Percentiles rank a stretch among this genome's conserved stretches.
Evolutionary conservation across 2,888 invertebrate genomes (phyloP).

Genomic region (Heterodera filipjevi): DNA sequence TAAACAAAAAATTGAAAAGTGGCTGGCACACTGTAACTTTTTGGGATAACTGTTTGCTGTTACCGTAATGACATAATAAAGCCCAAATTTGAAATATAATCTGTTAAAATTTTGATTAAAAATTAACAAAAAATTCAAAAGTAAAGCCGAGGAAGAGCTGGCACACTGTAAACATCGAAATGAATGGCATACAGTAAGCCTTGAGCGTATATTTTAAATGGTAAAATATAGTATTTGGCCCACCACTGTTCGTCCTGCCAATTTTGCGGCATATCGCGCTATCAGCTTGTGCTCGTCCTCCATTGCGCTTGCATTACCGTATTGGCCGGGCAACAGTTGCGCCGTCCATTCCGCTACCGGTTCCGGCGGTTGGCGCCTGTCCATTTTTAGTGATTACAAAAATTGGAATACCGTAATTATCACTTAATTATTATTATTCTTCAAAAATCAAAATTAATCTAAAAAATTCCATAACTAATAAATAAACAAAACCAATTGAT

Average conservation of each 20-base stretch:
- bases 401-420: background rate
- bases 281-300: slow-evolving; percentile 76
- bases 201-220: too few species aligned
- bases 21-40: background rate
- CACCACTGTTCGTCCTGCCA: slow-evolving; percentile 75
- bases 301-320: slow-evolving; percentile 53
- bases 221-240: slow-evolving; percentile 28
- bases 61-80: too few species aligned
- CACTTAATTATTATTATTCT: background rate
- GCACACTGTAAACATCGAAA: background rate
- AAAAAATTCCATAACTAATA: too few species aligned
- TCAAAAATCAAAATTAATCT: too few species aligned
- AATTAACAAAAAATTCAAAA: too few species aligned
- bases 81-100: too few species aligned
- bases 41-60: too few species aligned
- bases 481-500: too few species aligned
- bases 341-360: slow-evolving; percentile 48
- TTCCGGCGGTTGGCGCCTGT: slow-evolving; percentile 34
- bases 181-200: slow-evolving; percentile 3
- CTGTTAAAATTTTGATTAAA: too few species aligned
- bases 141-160: too few species aligned
- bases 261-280: slow-evolving; percentile 90
- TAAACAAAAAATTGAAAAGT: background rate
- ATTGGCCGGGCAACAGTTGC: slow-evolving; percentile 56
- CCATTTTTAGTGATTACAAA: background rate